Conservation (phyloP, 1,140 invertebrate genomes). For the Cotesia typhae region DNA sequence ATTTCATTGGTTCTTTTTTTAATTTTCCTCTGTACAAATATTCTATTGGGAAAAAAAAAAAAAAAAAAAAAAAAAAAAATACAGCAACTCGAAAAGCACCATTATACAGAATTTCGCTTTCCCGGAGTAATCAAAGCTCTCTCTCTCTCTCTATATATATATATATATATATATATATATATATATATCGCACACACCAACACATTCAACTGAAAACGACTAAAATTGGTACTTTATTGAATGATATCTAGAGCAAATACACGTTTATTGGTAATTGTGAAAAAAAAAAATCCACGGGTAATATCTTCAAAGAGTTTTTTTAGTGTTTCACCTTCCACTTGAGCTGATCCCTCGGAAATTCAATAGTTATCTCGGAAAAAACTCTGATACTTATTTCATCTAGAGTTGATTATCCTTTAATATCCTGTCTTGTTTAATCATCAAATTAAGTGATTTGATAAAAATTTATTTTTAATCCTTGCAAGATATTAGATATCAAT, state of each 20-base stretch:
- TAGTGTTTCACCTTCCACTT: neutral
- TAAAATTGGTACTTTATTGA: constrained; percentile 1
- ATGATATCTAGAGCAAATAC: neutral
- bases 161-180: no score
- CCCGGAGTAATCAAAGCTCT: no score
- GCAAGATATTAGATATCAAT: no score
- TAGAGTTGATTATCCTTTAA: neutral
- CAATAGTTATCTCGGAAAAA: neutral
- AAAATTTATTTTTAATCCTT: no score
- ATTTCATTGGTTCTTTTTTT: neutral
- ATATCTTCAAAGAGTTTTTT: neutral
- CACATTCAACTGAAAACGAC: neutral
- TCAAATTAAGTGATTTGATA: no score
- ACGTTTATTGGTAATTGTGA: neutral
- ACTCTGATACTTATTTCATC: neutral
- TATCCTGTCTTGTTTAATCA: neutral
- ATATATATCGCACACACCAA: no score
- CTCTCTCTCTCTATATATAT: no score
- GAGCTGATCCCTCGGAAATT: neutral
- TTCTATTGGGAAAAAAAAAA: no score
- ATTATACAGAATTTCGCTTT: no score
- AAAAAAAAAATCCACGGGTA: neutral
- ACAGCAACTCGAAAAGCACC: no score
- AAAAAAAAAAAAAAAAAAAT: no score
- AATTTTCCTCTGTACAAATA: neutral